A percentile compares a stretch with the other conserved stretches of the same genome.
Conservation (phyloP, 2,797 vertebrate genomes). For the Hyperoplus immaculatus region DNA sequence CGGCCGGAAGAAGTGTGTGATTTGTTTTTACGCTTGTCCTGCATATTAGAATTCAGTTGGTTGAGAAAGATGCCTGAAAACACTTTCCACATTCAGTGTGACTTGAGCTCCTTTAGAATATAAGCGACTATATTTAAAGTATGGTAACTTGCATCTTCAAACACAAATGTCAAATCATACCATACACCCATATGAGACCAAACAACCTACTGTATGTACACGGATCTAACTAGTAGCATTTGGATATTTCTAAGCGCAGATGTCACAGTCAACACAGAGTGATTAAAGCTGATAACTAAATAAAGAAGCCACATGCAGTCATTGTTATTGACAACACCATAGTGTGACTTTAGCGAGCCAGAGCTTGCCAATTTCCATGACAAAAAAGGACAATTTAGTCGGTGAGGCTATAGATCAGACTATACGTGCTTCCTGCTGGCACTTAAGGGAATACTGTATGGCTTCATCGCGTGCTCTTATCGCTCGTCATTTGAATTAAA, state of each 20-base stretch:
- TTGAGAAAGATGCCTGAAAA: constrained; percentile 21
- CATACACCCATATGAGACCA: constrained; percentile 60
- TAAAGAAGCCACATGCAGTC: constrained; percentile 83
- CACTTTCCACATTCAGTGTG: background rate
- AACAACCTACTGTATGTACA: constrained; percentile 69
- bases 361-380: constrained; percentile 74
- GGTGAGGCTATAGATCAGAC: constrained; percentile 64
- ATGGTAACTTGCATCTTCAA: constrained; percentile 62
- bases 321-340: constrained; percentile 82
- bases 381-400: constrained; percentile 75
- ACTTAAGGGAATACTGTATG: constrained; percentile 54
- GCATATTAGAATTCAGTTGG: background rate
- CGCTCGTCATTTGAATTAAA: constrained; percentile 70
- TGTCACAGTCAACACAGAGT: constrained; percentile 84
- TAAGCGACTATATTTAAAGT: constrained; percentile 44
- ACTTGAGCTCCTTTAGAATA: constrained; percentile 33
- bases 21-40: background rate
- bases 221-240: constrained; percentile 71
- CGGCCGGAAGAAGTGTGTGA: background rate
- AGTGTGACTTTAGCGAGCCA: constrained; percentile 78
- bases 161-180: constrained; percentile 61
- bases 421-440: constrained; percentile 72
- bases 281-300: constrained; percentile 84
- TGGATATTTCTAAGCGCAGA: constrained; percentile 80
- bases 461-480: constrained; percentile 66